These are phyloP conservation scores for Zaprionus gabonicus DNA, from an alignment of 1,140 invertebrate genomes.

Conservation along the genomic window DNA sequence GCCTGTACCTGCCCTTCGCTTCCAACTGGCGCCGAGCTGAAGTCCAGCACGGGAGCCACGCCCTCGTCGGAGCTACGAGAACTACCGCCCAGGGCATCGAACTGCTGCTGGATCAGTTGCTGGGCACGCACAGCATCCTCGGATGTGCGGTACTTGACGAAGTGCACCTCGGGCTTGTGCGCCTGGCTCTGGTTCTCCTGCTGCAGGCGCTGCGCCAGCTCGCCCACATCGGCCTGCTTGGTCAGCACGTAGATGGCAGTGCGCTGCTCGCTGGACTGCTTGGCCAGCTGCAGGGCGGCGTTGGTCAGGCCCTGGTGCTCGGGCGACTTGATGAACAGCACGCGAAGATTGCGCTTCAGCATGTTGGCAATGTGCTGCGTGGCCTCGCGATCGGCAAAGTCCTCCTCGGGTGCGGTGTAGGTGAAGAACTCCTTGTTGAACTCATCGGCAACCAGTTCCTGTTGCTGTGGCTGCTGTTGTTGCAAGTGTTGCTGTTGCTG, in stretches of 20 bases:
- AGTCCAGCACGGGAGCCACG: conserved; percentile 70
- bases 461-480: conserved; percentile 34
- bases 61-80: conserved; percentile 69
- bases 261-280: conserved; percentile 67
- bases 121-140: conserved; percentile 73
- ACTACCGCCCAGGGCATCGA: conserved; percentile 66
- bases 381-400: conserved; percentile 61
- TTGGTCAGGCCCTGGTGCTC: conserved; percentile 70
- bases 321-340: conserved; percentile 73
- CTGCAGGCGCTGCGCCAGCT: conserved; percentile 63
- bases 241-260: conserved; percentile 74
- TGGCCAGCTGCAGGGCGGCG: conserved; percentile 71
- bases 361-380: conserved; percentile 59
- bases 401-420: conserved; percentile 68
- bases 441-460: conserved; percentile 46
- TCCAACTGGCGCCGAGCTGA: conserved; percentile 53
- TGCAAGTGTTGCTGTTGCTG: conserved; percentile 19
- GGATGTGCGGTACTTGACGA: conserved; percentile 74
- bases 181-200: conserved; percentile 40
- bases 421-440: conserved; percentile 75
- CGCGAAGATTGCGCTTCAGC: conserved; percentile 70
- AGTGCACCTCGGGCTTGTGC: conserved; percentile 74
- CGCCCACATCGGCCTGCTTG: conserved; percentile 67
- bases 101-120: conserved; percentile 72
- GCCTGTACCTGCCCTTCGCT: conserved; percentile 10